phyloP scores from a whole-genome alignment of 30 jellyfish, hydroid and myxozoan genomes.

The Aurelia sp. region DNA sequence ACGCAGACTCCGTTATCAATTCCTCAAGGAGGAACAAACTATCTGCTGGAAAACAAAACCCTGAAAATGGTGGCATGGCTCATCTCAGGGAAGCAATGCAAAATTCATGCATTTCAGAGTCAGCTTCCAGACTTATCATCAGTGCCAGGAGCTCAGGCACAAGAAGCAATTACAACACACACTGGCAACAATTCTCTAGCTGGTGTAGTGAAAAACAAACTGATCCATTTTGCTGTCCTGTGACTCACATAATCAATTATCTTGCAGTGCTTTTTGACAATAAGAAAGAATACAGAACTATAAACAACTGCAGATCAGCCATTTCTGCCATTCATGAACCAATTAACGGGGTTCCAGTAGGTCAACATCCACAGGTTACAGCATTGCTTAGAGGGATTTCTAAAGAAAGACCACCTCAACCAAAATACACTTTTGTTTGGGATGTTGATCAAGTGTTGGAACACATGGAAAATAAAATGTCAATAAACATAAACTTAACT shows the following conservation, averaged over 20 bases:
- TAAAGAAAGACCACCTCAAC: slow-evolving; percentile 33
- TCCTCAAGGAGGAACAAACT: background rate
- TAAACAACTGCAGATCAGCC: slow-evolving; percentile 35
- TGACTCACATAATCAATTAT: slow-evolving; percentile 6
- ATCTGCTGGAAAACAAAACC: slow-evolving; percentile 23
- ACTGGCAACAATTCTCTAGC: too few species aligned
- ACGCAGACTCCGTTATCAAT: too few species aligned
- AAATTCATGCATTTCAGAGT: too few species aligned
- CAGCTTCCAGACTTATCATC: too few species aligned
- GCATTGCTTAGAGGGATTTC: slow-evolving; percentile 15
- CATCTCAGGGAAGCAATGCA: slow-evolving; percentile 30
- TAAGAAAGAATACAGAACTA: background rate
- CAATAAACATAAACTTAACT: background rate
- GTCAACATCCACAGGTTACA: slow-evolving; percentile 45
- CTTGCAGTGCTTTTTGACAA: slow-evolving; percentile 46
- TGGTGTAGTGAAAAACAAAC: too few species aligned
- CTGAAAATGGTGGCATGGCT: slow-evolving; percentile 51
- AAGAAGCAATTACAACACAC: too few species aligned
- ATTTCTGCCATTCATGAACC: slow-evolving; percentile 10
- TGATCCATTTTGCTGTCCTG: slow-evolving; percentile 20
- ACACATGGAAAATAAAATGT: background rate
- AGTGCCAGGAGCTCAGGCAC: too few species aligned
- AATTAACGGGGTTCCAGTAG: slow-evolving; percentile 44
- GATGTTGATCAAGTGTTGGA: slow-evolving; percentile 6
- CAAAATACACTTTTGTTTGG: slow-evolving; percentile 27